Evolutionary conservation across 2,888 invertebrate species (phyloP).

Genomic region (Amaurobius ferox): DNA sequence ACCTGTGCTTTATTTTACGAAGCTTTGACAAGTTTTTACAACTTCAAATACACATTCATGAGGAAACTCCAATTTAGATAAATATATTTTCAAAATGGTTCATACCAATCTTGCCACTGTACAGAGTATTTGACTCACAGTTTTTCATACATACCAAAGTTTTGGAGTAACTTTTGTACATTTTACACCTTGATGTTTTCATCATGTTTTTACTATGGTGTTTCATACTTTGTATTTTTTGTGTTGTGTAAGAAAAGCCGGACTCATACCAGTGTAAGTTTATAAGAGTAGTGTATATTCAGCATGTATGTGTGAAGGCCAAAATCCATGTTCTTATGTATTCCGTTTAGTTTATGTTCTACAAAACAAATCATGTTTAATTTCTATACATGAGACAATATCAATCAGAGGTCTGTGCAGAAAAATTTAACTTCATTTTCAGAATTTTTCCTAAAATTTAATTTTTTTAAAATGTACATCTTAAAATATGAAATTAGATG

Average conservation of each 20-base stretch:
- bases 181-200: slow-evolving; percentile 21
- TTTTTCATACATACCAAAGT: slow-evolving; percentile 31
- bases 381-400: no score
- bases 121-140: neutral
- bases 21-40: slow-evolving; percentile 2
- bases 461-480: no score
- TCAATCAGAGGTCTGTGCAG: no score
- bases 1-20: neutral
- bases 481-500: no score
- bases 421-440: no score
- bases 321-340: neutral
- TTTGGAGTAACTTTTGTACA: slow-evolving; percentile 29
- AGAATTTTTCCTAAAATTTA: no score
- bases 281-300: neutral
- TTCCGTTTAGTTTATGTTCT: no score
- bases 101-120: slow-evolving; percentile 19
- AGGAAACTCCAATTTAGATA: slow-evolving; percentile 18
- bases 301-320: neutral
- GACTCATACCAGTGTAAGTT: neutral
- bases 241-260: neutral
- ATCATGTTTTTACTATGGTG: slow-evolving; percentile 3
- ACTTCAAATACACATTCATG: neutral
- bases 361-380: no score
- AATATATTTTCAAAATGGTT: slow-evolving; percentile 43
- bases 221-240: slow-evolving; percentile 3